phyloP scores from a whole-genome alignment of 2,113 vertebrate genomes.

The Camelus dromedarius region DNA sequence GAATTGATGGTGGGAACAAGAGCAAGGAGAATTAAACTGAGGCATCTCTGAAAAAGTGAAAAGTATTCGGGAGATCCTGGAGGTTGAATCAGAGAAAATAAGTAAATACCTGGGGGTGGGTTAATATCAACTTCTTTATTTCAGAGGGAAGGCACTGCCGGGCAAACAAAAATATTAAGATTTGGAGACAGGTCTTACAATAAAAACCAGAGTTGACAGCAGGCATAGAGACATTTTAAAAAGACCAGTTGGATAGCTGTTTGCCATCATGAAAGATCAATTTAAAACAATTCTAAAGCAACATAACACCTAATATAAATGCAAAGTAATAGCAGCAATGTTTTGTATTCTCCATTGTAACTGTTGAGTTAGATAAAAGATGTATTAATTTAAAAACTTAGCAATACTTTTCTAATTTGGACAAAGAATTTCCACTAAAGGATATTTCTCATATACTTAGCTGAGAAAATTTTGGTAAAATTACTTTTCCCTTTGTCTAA shows the following conservation, averaged over 20 bases:
- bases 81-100: not conserved
- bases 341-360: not conserved
- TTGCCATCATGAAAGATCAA: not conserved
- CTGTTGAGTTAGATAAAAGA: not conserved
- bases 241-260: not conserved
- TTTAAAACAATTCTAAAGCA: not conserved
- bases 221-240: not conserved
- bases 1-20: not conserved
- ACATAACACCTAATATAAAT: not conserved
- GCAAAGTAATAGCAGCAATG: not conserved
- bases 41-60: not conserved
- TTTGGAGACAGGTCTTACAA: not conserved
- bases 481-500: not conserved
- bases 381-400: not conserved
- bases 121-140: slow-evolving; percentile 6
- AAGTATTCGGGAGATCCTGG: not conserved
- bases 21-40: slow-evolving; percentile 1
- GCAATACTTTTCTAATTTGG: not conserved
- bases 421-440: not conserved
- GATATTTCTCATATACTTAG: not conserved
- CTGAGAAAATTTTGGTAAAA: not conserved
- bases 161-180: slow-evolving; percentile 31
- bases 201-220: not conserved
- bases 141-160: not conserved
- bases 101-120: not conserved